Conservation (phyloP, 2,888 invertebrate genomes). For the Melipona beecheii region DNA sequence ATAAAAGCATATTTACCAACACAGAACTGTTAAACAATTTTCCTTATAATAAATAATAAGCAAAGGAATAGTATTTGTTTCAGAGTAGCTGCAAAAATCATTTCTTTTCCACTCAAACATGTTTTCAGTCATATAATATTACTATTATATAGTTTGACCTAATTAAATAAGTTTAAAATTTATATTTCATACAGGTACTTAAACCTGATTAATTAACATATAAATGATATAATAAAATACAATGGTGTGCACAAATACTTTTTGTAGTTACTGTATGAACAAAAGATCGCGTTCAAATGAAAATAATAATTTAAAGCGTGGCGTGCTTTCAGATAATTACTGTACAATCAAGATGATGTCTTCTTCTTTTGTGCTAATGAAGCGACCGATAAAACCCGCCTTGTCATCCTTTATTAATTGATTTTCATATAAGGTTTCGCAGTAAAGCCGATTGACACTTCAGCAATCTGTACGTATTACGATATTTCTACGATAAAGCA, state of each 20-base stretch:
- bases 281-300: not conserved
- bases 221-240: no score
- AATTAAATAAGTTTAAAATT: no score
- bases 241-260: no score
- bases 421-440: slow-evolving; percentile 5
- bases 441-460: no score
- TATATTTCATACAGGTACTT: no score
- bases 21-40: not conserved
- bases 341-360: slow-evolving; percentile 1
- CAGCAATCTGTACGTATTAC: not conserved
- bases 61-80: not conserved
- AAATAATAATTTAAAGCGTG: not conserved
- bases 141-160: no score
- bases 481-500: no score
- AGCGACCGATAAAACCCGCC: no score
- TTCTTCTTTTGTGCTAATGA: not conserved
- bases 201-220: no score
- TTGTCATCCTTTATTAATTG: slow-evolving; percentile 4
- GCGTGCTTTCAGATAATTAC: slow-evolving; percentile 7
- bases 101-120: no score
- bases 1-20: not conserved
- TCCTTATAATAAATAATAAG: not conserved
- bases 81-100: not conserved
- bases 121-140: no score
- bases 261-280: not conserved